Conservation (phyloP, 2,888 invertebrate genomes). For the Sceliomorpha sp. region DNA sequence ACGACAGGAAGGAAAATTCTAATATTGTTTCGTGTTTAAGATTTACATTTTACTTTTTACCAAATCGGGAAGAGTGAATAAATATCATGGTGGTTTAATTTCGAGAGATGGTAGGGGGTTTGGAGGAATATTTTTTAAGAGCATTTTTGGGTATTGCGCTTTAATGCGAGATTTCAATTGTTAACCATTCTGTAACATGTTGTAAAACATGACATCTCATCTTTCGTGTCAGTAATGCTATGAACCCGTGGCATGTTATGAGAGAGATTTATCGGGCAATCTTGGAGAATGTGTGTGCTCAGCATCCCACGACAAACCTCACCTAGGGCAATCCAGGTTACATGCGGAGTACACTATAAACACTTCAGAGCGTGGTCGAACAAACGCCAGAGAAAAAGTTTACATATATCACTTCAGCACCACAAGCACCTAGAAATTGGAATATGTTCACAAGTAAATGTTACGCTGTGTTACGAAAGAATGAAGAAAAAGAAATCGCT, state of each 20-base stretch:
- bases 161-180: conserved; percentile 2
- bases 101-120: too few relatives aligned
- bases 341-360: conserved; percentile 7
- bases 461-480: too few relatives aligned
- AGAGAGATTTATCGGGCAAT: conserved; percentile 48
- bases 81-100: conserved; percentile 14
- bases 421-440: too few relatives aligned
- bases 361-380: conserved; percentile 9
- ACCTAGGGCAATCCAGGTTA: conserved; percentile 6
- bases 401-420: not conserved
- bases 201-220: conserved; percentile 5
- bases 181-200: conserved; percentile 2
- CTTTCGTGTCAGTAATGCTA: conserved; percentile 24
- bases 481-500: too few relatives aligned
- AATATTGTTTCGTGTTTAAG: not conserved
- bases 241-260: conserved; percentile 32
- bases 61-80: too few relatives aligned
- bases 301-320: conserved; percentile 25
- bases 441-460: too few relatives aligned
- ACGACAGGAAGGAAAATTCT: too few relatives aligned
- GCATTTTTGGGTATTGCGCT: too few relatives aligned
- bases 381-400: conserved; percentile 1
- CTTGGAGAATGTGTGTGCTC: conserved; percentile 30
- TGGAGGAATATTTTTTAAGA: too few relatives aligned
- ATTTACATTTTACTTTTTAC: not conserved